Evolutionary conservation across 2,888 invertebrate genomes (phyloP).

Genomic region (Orthonevra nobilis): DNA sequence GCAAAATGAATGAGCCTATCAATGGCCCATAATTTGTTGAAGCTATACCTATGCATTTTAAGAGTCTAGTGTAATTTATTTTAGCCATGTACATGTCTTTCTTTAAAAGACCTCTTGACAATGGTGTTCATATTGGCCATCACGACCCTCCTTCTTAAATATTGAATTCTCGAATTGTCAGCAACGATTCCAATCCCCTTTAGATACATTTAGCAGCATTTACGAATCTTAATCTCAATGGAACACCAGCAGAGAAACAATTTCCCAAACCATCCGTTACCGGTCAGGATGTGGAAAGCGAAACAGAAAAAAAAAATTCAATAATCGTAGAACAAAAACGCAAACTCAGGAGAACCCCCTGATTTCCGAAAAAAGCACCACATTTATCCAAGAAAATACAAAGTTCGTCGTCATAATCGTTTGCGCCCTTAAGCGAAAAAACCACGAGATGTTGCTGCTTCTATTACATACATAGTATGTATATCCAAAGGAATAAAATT

Average conservation of each 20-base stretch:
- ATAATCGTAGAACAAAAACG: conserved; percentile 61
- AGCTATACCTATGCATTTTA: too few species aligned
- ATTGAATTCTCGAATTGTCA: conserved; percentile 60
- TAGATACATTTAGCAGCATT: conserved; percentile 37
- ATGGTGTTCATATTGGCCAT: too few species aligned
- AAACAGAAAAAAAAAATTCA: conserved; percentile 25
- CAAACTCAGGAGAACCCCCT: conserved; percentile 50
- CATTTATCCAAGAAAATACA: conserved; percentile 40
- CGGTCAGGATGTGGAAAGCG: conserved; percentile 11
- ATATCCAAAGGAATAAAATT: conserved; percentile 67
- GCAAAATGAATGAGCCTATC: too few species aligned
- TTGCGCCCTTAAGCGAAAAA: conserved; percentile 66
- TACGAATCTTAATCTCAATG: conserved; percentile 57
- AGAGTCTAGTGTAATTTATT: too few species aligned
- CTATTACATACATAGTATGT: too few species aligned
- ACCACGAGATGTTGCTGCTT: conserved; percentile 65
- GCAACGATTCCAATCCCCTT: conserved; percentile 43
- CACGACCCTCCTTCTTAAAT: conserved; percentile 56
- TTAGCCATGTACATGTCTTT: too few species aligned
- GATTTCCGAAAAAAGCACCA: conserved; percentile 37
- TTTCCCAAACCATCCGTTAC: conserved; percentile 14
- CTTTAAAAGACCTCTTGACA: too few species aligned
- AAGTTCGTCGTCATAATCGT: conserved; percentile 66
- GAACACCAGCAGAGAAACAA: conserved; percentile 26
- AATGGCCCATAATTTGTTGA: too few species aligned